Base-by-base conservation (phyloP, 2,888 invertebrate genomes). In the Nematopogon swammerdamellus region DNA sequence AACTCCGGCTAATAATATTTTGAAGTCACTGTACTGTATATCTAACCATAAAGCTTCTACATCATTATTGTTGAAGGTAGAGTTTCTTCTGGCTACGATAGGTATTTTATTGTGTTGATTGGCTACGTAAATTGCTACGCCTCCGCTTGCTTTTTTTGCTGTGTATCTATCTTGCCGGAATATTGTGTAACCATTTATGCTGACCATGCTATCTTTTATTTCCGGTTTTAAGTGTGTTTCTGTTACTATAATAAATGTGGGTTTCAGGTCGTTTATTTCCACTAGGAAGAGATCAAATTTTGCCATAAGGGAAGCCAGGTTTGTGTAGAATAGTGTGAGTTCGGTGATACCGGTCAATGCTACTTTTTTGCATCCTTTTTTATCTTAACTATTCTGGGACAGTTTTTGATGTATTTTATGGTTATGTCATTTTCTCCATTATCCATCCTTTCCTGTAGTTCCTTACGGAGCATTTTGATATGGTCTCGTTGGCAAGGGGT, bases 351-450 rank as follows among this genome's bases (percentile, higher is more conserved):
- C n/a, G n/a, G n/a, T 14, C n/a, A 14, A n/a, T 44, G 44, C 16
- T 17, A 44, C n/a, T 19, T 44, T n/a, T 11, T 19, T 16, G 18
- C 18, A 18, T 44, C n/a, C 8, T 10, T 19, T 44, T 18, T 19
- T 19, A 44, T 18, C 18, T 19, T 44, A 17, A 44, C 44, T 14
- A 44, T 44, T n/a, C n/a, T 44, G 6, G 44, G 44, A 19, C 19
- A 17, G n/a, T 44, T 44, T 4, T 44, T 44, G 44, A 44, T n/a
- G n/a, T 44, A 44, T 44, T 44, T 44, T 44, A 44, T 44, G 5
- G 44, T 44, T 44, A 19, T 3, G 44, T 44, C 18, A 3, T 6
- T n/a, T 17, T 10, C 44, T 6, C 44, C 18, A 6, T 44, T 44
- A 14, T n/a, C 44, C 18, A 3, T 17, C 14, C 44, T 44, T 3